Evolutionary conservation across 1,140 invertebrate species (phyloP), one percentile per base, ranked within the genome.

Genomic region (Manduca sexta): DNA sequence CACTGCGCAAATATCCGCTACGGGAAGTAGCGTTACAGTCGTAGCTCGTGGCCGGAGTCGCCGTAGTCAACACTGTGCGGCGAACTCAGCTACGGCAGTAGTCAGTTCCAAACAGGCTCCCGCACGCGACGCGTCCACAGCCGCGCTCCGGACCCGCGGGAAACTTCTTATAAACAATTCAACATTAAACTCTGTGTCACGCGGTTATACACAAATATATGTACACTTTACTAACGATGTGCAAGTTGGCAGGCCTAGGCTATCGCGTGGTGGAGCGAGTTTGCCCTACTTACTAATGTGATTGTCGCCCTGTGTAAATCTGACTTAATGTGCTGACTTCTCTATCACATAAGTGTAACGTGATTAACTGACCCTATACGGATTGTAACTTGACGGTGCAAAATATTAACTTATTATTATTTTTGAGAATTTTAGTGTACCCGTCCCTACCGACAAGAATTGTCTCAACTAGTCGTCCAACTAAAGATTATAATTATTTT

Each of bases 221-320:
- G 21, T 26, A 26, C 1, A 8, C 4, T 8, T 26, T 8, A 26
- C 21, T 26, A 5, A 26, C 21, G 21, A 26, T 18, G 31, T 44
- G 17, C 14, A 38, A 46, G 18, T 55, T 51, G 12, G 11, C 37
- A 10, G 39, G 41, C 30, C 41, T 42, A 46, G 45, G 40, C 35
- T 59, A 38, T 43, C 50, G 49, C 60, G 62, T 72, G 66, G 70
- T 70, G 67, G 71, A 75, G 69, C 65, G 58, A 63, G 52, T 72
- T 73, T 63, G 63, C 46, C 59, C 66, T 45, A 70, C 69, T 72
- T 72, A 69, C 62, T 60, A 72, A 69, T 73, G 56, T 56, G 62
- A 75, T 75, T 74, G 62, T 69, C 70, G 63, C 56, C 41, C 48
- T 56, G 56, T 62, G 53, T 45, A 60, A 49, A 43, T 41, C 52